phyloP scores from a whole-genome alignment of 2,113 vertebrate genomes.

The Ophiodon elongatus region DNA sequence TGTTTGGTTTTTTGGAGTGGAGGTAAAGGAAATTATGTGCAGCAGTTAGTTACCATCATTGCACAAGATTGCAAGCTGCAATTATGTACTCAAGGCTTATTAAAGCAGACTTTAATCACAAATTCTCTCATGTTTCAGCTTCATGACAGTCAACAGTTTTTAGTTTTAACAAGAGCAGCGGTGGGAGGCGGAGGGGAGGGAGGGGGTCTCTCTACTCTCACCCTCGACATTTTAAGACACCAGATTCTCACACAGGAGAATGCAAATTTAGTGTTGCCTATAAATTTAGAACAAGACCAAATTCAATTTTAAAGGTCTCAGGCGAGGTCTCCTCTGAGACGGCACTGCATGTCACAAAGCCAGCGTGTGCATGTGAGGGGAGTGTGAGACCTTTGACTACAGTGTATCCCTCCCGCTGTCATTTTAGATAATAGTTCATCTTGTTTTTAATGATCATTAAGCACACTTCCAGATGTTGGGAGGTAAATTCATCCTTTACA shows the following conservation, averaged over 20 bases:
- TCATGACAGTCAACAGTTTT: constrained; percentile 32
- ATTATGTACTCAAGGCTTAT: constrained; percentile 41
- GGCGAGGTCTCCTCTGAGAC: constrained; percentile 56
- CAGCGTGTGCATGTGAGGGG: constrained; percentile 40
- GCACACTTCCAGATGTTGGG: constrained; percentile 81
- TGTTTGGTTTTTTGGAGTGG: constrained; percentile 48
- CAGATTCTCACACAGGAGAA: constrained; percentile 69
- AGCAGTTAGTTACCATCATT: constrained; percentile 23
- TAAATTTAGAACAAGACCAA: constrained; percentile 76
- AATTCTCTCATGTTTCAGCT: constrained; percentile 39
- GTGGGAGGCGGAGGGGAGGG: background rate
- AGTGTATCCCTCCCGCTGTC: constrained; percentile 51
- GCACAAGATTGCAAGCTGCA: constrained; percentile 14
- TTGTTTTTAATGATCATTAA: constrained; percentile 80
- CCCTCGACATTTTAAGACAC: constrained; percentile 49
- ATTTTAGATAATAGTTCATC: constrained; percentile 70
- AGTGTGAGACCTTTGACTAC: constrained; percentile 68
- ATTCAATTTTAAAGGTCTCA: constrained; percentile 73
- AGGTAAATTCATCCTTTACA: constrained; percentile 64
- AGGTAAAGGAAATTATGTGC: constrained; percentile 28
- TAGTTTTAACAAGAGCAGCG: constrained; percentile 28
- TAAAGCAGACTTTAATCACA: constrained; percentile 53
- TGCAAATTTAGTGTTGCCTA: constrained; percentile 63
- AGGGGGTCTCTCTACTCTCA: constrained; percentile 7
- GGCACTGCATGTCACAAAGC: constrained; percentile 56